phyloP scores from a whole-genome alignment of 2,888 invertebrate species.

The Drosophila percnosoma region DNA sequence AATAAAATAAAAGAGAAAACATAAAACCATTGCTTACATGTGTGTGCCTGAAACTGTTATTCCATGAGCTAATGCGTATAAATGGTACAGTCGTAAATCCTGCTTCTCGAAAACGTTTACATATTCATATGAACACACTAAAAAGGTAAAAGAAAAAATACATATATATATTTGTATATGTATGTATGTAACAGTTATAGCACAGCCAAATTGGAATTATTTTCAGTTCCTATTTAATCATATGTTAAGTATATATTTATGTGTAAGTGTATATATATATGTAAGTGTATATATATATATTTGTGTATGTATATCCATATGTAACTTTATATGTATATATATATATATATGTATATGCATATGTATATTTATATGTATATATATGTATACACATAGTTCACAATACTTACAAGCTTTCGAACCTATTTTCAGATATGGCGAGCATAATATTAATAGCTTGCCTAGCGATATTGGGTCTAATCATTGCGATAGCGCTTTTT shows the following conservation, averaged over 20 bases:
- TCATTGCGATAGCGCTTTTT: slow-evolving; percentile 83
- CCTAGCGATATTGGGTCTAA: slow-evolving; percentile 83
- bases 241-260: neutral
- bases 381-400: neutral
- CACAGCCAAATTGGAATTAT: neutral
- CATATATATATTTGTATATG: neutral
- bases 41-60: slow-evolving; percentile 29
- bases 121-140: slow-evolving; percentile 29
- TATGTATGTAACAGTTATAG: neutral
- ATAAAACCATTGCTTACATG: slow-evolving; percentile 11
- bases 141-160: slow-evolving; percentile 19
- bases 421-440: slow-evolving; percentile 78
- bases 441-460: slow-evolving; percentile 84
- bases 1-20: neutral
- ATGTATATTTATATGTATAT: neutral
- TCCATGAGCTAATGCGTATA: slow-evolving; percentile 24
- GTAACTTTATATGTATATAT: neutral
- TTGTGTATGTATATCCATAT: neutral
- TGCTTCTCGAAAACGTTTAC: slow-evolving; percentile 17
- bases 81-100: slow-evolving; percentile 21
- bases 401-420: neutral
- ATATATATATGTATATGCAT: neutral
- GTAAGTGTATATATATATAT: neutral
- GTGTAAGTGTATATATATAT: neutral
- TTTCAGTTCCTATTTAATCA: neutral